Percentiles rank a stretch among this genome's conserved stretches.
phyloP scores from a whole-genome alignment of 2,888 invertebrate genomes.

The Cryptocheilus praepositus region DNA sequence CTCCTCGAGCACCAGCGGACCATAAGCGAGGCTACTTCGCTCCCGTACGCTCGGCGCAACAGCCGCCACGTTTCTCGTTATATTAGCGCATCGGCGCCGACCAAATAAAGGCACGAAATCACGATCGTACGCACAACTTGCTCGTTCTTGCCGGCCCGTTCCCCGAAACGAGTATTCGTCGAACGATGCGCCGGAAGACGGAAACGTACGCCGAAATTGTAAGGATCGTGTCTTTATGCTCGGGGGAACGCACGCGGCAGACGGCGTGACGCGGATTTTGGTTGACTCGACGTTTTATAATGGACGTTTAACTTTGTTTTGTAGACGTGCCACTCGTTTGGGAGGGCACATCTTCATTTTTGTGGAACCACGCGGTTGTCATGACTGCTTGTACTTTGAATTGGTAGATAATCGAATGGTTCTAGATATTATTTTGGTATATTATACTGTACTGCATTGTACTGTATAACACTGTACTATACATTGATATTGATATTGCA shows the following conservation, averaged over 20 bases:
- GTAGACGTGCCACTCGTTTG: constrained; percentile 1
- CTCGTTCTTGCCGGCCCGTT: neutral
- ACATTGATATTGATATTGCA: too few relatives aligned
- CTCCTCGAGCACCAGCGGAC: constrained; percentile 73
- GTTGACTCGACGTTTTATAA: too few relatives aligned
- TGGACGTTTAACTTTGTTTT: neutral
- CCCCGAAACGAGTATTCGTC: too few relatives aligned
- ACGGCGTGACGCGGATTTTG: too few relatives aligned
- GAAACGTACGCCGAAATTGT: neutral
- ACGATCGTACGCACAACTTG: neutral
- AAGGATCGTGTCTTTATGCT: constrained; percentile 1
- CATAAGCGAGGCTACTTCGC: constrained; percentile 71
- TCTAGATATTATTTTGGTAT: too few relatives aligned
- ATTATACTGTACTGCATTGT: too few relatives aligned
- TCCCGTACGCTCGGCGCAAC: constrained; percentile 54
- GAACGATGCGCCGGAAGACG: neutral
- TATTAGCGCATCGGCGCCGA: constrained; percentile 71
- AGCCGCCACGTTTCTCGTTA: constrained; percentile 69
- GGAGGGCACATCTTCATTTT: too few relatives aligned
- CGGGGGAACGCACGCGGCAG: too few relatives aligned
- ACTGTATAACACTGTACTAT: too few relatives aligned
- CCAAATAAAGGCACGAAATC: constrained; percentile 33
- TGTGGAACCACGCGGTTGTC: too few relatives aligned
- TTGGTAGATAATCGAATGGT: too few relatives aligned
- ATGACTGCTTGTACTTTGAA: too few relatives aligned